phyloP scores from a whole-genome alignment of 2,797 vertebrate species.

The Sebastes taczanowskii region DNA sequence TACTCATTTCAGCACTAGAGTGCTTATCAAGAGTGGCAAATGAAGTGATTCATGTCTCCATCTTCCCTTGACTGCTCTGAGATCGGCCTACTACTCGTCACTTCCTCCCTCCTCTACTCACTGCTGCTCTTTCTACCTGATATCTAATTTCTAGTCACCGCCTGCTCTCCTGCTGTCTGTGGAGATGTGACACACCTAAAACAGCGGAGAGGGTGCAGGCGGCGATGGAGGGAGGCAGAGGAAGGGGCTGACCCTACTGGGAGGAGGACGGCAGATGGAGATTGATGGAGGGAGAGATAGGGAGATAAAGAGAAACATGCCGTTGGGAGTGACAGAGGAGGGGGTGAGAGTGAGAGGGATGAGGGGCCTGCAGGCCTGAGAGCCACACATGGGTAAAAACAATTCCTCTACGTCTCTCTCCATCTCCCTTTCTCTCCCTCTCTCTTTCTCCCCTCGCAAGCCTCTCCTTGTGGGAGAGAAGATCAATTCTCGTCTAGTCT shows the following conservation, averaged over 20 bases:
- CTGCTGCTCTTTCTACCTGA: conserved; percentile 19
- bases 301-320: conserved; percentile 76
- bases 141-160: conserved; percentile 49
- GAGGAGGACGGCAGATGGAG: conserved; percentile 72
- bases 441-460: conserved; percentile 53
- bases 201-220: conserved; percentile 39
- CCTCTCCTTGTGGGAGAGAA: conserved; percentile 76
- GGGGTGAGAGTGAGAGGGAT: conserved; percentile 67
- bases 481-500: conserved; percentile 86
- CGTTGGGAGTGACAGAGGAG: conserved; percentile 63
- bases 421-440: conserved; percentile 38
- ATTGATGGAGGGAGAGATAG: conserved; percentile 72
- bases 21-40: background rate
- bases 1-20: background rate
- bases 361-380: conserved; percentile 74
- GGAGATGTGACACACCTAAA: conserved; percentile 66
- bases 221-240: conserved; percentile 40
- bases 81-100: background rate
- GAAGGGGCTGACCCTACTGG: conserved; percentile 62
- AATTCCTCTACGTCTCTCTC: conserved; percentile 68
- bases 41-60: background rate
- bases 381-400: conserved; percentile 74
- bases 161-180: conserved; percentile 42
- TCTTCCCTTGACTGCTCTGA: background rate
- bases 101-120: background rate